phyloP scores from a whole-genome alignment of 2,888 invertebrate species.

The Melinaea menophilus region DNA sequence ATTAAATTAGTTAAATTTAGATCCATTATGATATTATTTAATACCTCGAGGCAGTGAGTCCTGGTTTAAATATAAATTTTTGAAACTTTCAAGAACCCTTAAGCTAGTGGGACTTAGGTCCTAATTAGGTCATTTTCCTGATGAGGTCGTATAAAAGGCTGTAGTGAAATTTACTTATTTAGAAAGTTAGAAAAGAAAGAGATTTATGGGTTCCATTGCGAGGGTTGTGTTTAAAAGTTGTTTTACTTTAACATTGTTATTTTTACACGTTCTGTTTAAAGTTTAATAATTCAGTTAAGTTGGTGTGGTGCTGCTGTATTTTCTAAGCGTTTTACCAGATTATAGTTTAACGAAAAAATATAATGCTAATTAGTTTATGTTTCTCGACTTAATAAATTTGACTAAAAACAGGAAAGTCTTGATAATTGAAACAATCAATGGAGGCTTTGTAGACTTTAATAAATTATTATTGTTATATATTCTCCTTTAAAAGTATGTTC shows the following conservation, averaged over 20 bases:
- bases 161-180: constrained; percentile 26
- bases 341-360: too few species aligned
- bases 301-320: too few species aligned
- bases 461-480: too few species aligned
- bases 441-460: too few species aligned
- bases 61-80: constrained; percentile 14
- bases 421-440: too few species aligned
- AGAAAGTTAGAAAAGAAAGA: constrained; percentile 10
- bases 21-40: constrained; percentile 1
- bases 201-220: constrained; percentile 1
- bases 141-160: constrained; percentile 17
- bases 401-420: too few species aligned
- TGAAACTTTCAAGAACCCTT: constrained; percentile 25
- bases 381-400: too few species aligned
- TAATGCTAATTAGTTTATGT: too few species aligned
- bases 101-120: constrained; percentile 24
- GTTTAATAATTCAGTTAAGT: too few species aligned
- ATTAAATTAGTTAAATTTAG: constrained; percentile 31
- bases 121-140: constrained; percentile 26
- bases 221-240: not conserved
- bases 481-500: too few species aligned
- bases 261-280: too few species aligned
- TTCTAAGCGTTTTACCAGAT: too few species aligned
- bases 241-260: not conserved
- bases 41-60: not conserved